phyloP scores from a whole-genome alignment of 2,113 vertebrate genomes.

The Burhinus bistriatus region DNA sequence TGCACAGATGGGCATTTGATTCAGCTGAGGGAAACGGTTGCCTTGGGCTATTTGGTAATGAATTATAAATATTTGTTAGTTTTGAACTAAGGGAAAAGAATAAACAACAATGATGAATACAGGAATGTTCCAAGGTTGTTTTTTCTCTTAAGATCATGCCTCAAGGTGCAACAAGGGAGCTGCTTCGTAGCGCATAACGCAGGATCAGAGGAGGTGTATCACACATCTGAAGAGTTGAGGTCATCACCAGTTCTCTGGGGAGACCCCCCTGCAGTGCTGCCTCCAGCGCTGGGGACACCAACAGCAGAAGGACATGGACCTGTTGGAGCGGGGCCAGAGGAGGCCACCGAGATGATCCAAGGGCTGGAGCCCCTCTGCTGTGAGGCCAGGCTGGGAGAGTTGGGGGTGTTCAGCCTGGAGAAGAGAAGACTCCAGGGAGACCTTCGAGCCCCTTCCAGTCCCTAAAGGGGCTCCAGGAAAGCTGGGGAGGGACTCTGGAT shows the following conservation, averaged over 20 bases:
- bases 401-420: background rate
- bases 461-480: background rate
- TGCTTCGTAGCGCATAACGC: rapidly evolving
- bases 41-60: background rate
- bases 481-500: background rate
- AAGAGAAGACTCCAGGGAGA: background rate
- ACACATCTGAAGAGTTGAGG: background rate
- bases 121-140: background rate
- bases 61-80: background rate
- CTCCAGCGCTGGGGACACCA: background rate
- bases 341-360: background rate
- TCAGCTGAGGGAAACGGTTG: rapidly evolving
- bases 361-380: background rate
- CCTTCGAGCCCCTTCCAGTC: background rate
- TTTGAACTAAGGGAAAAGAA: background rate
- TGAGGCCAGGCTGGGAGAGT: background rate
- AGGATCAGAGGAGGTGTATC: background rate
- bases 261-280: background rate
- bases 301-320: background rate
- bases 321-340: background rate
- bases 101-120: background rate
- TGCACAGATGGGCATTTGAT: background rate
- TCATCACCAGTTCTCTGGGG: background rate
- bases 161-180: rapidly evolving
- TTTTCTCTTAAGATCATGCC: background rate